Base-by-base conservation (phyloP, 2,888 invertebrate genomes). In the Endotricha flammealis region DNA sequence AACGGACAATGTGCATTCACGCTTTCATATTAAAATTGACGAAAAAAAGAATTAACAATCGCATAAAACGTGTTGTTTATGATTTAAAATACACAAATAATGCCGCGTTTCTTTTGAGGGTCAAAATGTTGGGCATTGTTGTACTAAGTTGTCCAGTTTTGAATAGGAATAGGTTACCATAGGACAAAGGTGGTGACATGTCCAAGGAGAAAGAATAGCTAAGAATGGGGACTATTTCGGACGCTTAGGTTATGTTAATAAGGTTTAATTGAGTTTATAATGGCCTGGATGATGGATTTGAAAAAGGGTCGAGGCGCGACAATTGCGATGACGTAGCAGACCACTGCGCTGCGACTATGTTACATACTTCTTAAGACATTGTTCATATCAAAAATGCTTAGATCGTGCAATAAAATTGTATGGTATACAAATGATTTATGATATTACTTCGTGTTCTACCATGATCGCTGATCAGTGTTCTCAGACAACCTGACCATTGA, bases 221-320 rank as follows among this genome's bases (percentile, higher is more conserved):
- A 49, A 72, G 65, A 73, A 77, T 70, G 64, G 64, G 42, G 53
- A 61, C 68, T 70, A 64, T 67, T 50, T 35, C 46, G 51, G 45
- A 48, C 40, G 60, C 64, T 61, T 64, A 65, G 76, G 71, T 77
- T 82, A 86, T 86, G 82, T 55, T 76, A 85, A 86, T 86, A 66
- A 73, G 79, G 80, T 86, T 83, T 86, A 86, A 86, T 86, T 85
- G 86, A 85, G 85, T 82, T 79, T 83, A 82, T 85, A 85, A 86
- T 85, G 65, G 75, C 61, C 64, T 61, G 65, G 44, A 74, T 83
- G 82, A 83, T 83, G 64, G 57, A 83, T 82, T 53, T 52, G 49
- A 46, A 56, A 48, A 46, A 48, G 57, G 64, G 67, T 38, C 33
- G 32, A 66, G 78, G 77, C 79, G 77, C 73, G 74, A 75, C 75